A percentile compares a stretch with the other conserved stretches of the same genome.
These are phyloP conservation scores for Horisme vitalbata DNA, from an alignment of 2,888 invertebrate genomes.

Conservation along the genomic window DNA sequence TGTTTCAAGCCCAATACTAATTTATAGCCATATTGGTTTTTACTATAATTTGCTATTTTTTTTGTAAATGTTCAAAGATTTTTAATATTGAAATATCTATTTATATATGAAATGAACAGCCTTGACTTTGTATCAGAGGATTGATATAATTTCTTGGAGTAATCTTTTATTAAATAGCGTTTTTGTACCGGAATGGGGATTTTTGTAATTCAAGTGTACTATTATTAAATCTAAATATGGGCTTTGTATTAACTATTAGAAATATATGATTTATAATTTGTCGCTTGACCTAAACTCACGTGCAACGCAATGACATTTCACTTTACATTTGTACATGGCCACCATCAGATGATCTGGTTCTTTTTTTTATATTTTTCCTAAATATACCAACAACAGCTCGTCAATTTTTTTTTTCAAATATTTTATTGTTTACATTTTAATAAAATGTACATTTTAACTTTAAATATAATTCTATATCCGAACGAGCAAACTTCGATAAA, in stretches of 20 bases:
- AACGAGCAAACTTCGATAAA: slow-evolving; percentile 83
- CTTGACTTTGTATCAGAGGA: slow-evolving; percentile 63
- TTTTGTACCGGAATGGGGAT: slow-evolving; percentile 72
- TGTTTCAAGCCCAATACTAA: slow-evolving; percentile 45
- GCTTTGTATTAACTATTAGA: slow-evolving; percentile 81
- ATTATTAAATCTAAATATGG: slow-evolving; percentile 64
- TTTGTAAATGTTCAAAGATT: slow-evolving; percentile 57
- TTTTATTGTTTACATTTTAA: slow-evolving; percentile 61
- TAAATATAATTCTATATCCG: slow-evolving; percentile 81
- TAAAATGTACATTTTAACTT: slow-evolving; percentile 69
- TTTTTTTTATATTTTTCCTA: slow-evolving; percentile 77
- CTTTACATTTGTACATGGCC: slow-evolving; percentile 85
- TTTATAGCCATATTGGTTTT: slow-evolving; percentile 57
- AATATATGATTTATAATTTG: slow-evolving; percentile 65
- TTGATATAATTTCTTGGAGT: slow-evolving; percentile 57
- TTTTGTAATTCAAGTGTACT: slow-evolving; percentile 53
- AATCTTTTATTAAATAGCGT: slow-evolving; percentile 62
- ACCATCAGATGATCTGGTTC: slow-evolving; percentile 88
- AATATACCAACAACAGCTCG: slow-evolving; percentile 83
- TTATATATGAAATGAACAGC: slow-evolving; percentile 65
- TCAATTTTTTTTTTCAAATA: slow-evolving; percentile 46
- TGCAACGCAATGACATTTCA: slow-evolving; percentile 64
- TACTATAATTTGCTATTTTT: slow-evolving; percentile 74
- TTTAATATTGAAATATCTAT: slow-evolving; percentile 65
- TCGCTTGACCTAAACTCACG: slow-evolving; percentile 54